These are phyloP conservation scores for Prorops nasuta DNA, from an alignment of 1,140 invertebrate species.

Conservation along the genomic window DNA sequence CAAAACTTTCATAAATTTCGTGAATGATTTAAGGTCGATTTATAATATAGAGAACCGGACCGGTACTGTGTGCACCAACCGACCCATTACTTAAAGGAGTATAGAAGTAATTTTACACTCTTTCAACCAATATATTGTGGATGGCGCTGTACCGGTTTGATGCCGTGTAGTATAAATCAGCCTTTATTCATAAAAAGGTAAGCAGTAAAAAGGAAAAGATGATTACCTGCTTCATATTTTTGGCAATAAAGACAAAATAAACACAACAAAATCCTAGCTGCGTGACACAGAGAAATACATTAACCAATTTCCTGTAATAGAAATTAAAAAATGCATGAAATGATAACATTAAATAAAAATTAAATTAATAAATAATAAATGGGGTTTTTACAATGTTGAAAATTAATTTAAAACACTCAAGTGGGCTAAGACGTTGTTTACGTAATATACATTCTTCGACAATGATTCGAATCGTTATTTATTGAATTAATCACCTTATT, in stretches of 20 bases:
- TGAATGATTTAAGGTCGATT: neutral
- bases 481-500: constrained; percentile 54
- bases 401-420: neutral
- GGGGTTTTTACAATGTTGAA: constrained; percentile 19
- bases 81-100: too few relatives aligned
- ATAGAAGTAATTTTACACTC: too few relatives aligned
- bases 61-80: too few relatives aligned
- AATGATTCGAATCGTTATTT: too few relatives aligned
- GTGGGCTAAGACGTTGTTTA: neutral
- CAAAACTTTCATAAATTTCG: neutral
- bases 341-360: constrained; percentile 27
- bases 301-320: constrained; percentile 63
- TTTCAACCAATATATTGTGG: too few relatives aligned
- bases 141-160: too few relatives aligned
- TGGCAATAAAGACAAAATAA: constrained; percentile 89
- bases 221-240: constrained; percentile 78
- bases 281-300: constrained; percentile 81
- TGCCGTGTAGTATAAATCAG: too few relatives aligned
- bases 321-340: constrained; percentile 18
- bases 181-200: too few relatives aligned
- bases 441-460: too few relatives aligned
- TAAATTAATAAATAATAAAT: constrained; percentile 3
- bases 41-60: too few relatives aligned
- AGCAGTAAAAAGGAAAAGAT: too few relatives aligned
- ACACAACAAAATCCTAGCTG: constrained; percentile 95